Evolutionary conservation across 2,113 vertebrate genomes (phyloP).

Genomic region (Orientallactaga bullata): DNA sequence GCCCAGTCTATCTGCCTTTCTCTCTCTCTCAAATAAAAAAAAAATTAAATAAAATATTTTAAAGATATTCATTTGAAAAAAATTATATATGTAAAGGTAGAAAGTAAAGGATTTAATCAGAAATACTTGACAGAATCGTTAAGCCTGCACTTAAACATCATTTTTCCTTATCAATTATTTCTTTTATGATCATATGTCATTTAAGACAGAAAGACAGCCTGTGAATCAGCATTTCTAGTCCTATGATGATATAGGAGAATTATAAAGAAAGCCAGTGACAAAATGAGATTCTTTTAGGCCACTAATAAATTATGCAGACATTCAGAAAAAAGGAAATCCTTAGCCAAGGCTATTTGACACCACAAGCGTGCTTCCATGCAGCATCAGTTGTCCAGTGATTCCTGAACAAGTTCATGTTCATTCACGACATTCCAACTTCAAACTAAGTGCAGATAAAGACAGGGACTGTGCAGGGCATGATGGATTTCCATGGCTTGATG

Average conservation of each 20-base stretch:
- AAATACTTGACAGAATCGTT: conserved; percentile 13
- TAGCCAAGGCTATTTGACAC: not conserved
- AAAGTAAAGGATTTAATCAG: conserved; percentile 51
- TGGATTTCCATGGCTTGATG: not conserved
- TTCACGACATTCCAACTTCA: not conserved
- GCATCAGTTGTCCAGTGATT: not conserved
- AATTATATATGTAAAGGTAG: conserved; percentile 8
- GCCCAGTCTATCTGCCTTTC: too few relatives aligned
- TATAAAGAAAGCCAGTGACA: not conserved
- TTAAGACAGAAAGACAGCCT: not conserved
- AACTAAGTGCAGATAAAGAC: not conserved
- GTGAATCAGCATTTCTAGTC: not conserved
- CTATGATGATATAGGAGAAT: not conserved
- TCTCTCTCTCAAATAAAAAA: not conserved
- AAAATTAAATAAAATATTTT: conserved; percentile 70
- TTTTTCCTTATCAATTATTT: conserved; percentile 54
- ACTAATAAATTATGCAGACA: not conserved
- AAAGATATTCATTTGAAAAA: conserved; percentile 70
- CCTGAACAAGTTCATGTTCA: not conserved
- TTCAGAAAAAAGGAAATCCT: not conserved
- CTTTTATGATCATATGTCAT: conserved; percentile 23
- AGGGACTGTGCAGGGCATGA: not conserved
- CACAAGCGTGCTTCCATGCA: not conserved
- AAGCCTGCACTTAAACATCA: not conserved
- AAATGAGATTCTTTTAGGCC: not conserved